phyloP scores from a whole-genome alignment of 2,888 invertebrate species.

The Lasioglossum lativentre region DNA sequence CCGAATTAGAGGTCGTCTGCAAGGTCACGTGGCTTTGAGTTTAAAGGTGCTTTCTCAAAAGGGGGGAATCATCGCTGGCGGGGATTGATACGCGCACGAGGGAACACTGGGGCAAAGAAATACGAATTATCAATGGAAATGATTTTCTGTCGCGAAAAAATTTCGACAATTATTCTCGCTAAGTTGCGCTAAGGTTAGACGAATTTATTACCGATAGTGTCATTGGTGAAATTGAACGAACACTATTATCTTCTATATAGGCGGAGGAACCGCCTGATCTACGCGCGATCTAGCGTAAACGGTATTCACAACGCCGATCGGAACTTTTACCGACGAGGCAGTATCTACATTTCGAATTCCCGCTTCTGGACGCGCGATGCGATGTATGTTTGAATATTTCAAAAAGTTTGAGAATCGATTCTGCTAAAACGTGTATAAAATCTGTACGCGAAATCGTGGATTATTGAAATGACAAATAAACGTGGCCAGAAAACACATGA shows the following conservation, averaged over 20 bases:
- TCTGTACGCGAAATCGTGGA: background rate
- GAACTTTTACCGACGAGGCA: conserved; percentile 11
- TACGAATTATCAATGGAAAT: conserved; percentile 15
- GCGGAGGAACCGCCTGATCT: conserved; percentile 8
- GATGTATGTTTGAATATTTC: background rate
- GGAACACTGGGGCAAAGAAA: background rate
- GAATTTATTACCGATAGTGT: conserved; percentile 29
- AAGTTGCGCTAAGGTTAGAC: conserved; percentile 30
- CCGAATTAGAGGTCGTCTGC: conserved; percentile 81
- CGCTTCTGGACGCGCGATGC: background rate
- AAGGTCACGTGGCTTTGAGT: conserved; percentile 81
- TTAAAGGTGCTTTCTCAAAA: conserved; percentile 44
- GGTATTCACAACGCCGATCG: background rate
- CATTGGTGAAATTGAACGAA: conserved; percentile 39
- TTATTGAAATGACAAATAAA: conserved; percentile 26
- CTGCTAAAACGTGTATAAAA: background rate
- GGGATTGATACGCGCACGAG: background rate
- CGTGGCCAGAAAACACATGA: background rate
- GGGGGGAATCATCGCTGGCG: conserved; percentile 12
- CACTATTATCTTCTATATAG: conserved; percentile 26
- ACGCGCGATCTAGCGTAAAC: conserved; percentile 19
- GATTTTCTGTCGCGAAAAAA: background rate
- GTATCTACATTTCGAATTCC: background rate
- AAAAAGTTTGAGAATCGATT: background rate
- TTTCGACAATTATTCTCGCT: conserved; percentile 24